Base-by-base conservation (phyloP, 2,797 vertebrate genomes). In the Catostomus latipinnis region DNA sequence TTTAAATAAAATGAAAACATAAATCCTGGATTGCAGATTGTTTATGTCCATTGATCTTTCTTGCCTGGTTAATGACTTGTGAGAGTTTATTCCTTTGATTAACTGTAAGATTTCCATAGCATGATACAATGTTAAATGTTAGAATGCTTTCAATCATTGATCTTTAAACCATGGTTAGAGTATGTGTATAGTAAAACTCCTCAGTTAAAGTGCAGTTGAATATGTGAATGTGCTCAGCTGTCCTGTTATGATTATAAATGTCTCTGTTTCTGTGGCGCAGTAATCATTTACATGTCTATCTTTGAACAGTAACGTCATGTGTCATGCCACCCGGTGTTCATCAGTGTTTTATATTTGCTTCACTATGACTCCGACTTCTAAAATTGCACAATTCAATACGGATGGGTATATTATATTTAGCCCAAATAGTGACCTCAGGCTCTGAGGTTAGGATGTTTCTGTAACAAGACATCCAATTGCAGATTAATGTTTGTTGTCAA, bases 191-290 rank as follows among this genome's bases (percentile, higher is more conserved):
- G 18, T 34, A 34, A 34, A 34, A 34, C 34, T 34, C 34, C 34
- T 34, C 34, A 34, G 46, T 60, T 34, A 34, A 22, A 22, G 22
- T 22, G 22, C 22, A 22, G 22, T 22, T 22, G 22, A 22, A 1
- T 22, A 34, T 34, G 34, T 34, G 54, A 8, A 13, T 22, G 22
- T 22, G 22, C 22, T 22, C 57, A 58, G 11, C 34, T 43, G 52
- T 61, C 18, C 18, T 71, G 58, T 71, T 69, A 60, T 74, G 54
- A 50, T 54, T 77, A 74, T 77, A 76, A 81, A 76, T 80, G 74
- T 5, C 74, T 12, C 11, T 52, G 22, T 22, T 22, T 22, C 22
- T 34, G n/a, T 70, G 22, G 16, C 12, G 46, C 75, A 60, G 45
- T 52, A 50, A 78, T 53, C 22, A 52, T 69, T 62, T 67, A 45